These are phyloP conservation scores for Esox lucius DNA, from an alignment of 2,797 vertebrate species.

Conservation along the genomic window DNA sequence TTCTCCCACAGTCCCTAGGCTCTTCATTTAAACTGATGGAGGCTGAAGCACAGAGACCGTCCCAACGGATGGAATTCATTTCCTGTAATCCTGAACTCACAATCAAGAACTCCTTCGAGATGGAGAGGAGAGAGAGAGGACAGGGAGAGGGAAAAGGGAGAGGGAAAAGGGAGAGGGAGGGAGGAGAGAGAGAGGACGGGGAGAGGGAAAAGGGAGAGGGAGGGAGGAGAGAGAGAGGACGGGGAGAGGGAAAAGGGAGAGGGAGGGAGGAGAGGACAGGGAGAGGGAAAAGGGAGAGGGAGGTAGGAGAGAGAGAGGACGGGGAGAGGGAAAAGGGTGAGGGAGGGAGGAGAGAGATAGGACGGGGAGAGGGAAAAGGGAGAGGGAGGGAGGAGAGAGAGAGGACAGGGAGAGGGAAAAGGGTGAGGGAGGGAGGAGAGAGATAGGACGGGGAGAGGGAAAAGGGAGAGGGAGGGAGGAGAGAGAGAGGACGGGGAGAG, in stretches of 20 bases:
- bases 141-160: background rate
- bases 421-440: background rate
- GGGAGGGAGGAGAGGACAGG: background rate
- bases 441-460: background rate
- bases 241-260: background rate
- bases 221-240: background rate
- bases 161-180: background rate
- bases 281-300: background rate
- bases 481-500: background rate
- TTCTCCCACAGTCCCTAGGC: background rate
- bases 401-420: background rate
- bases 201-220: too few relatives aligned
- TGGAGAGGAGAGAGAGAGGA: background rate
- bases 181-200: too few relatives aligned
- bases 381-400: background rate
- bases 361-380: too few relatives aligned
- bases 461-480: background rate
- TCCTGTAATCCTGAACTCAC: constrained; percentile 25
- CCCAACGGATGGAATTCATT: constrained; percentile 28
- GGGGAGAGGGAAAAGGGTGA: background rate
- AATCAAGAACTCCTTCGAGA: constrained; percentile 10
- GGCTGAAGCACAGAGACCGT: constrained; percentile 13
- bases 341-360: background rate
- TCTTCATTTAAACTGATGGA: constrained; percentile 26
- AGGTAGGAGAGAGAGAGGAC: background rate